Evolutionary conservation across 2,113 vertebrate species (phyloP).

Genomic region (Chloebia gouldiae): DNA sequence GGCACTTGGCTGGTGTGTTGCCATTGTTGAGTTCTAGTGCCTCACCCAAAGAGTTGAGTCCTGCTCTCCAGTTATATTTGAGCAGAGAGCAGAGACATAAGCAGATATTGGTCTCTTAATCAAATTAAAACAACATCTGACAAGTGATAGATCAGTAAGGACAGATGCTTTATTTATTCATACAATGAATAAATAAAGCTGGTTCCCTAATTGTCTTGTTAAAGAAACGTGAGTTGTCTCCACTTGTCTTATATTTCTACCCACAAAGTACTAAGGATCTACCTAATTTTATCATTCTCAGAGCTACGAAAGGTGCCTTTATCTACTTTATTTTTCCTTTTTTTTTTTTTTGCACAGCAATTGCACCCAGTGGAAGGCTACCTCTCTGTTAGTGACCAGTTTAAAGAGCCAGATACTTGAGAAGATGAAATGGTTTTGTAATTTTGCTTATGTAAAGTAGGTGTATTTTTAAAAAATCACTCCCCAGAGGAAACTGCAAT

Average conservation of each 20-base stretch:
- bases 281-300: not conserved
- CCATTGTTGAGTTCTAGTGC: not conserved
- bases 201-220: not conserved
- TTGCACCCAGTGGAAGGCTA: not conserved
- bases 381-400: not conserved
- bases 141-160: constrained; percentile 6
- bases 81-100: not conserved
- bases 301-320: not conserved
- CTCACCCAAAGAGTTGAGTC: not conserved
- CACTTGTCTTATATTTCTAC: not conserved
- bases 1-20: not conserved
- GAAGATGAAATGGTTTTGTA: not conserved
- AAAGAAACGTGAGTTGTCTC: not conserved
- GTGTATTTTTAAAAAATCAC: not conserved
- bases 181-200: not conserved
- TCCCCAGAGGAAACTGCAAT: not conserved
- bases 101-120: not conserved
- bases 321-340: not conserved
- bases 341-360: not conserved
- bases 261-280: not conserved
- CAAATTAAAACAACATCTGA: constrained; percentile 34
- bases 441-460: not conserved
- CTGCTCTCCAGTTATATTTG: not conserved
- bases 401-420: not conserved
- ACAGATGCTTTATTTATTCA: constrained; percentile 45